These are phyloP conservation scores for Pyrrhia umbra DNA, from an alignment of 2,888 invertebrate genomes.

Conservation along the genomic window DNA sequence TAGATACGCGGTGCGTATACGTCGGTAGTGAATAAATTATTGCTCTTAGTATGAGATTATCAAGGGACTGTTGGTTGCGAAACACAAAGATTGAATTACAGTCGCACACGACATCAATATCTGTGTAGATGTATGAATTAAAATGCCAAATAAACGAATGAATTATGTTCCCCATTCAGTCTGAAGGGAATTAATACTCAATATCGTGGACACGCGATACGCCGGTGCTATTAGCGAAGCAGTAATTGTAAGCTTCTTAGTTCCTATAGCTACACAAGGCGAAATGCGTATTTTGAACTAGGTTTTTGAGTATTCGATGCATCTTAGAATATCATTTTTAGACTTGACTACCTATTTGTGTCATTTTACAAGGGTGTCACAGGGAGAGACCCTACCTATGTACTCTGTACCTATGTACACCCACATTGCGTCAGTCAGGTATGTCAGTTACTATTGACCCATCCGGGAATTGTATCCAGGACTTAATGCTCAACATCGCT, in stretches of 20 bases:
- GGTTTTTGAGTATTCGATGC: constrained; percentile 19
- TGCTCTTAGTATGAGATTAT: constrained; percentile 62
- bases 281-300: constrained; percentile 2
- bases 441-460: too few species aligned
- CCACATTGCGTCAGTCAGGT: too few species aligned
- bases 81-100: constrained; percentile 65
- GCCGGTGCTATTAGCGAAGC: constrained; percentile 38
- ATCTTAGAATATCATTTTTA: neutral
- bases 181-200: constrained; percentile 51
- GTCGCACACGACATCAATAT: constrained; percentile 55
- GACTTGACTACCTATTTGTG: too few species aligned
- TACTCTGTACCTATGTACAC: too few species aligned
- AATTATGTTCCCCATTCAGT: constrained; percentile 54
- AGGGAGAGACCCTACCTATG: too few species aligned
- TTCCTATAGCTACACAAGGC: constrained; percentile 4
- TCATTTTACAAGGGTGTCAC: too few species aligned
- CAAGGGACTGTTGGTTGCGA: constrained; percentile 60
- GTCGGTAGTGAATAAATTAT: constrained; percentile 64
- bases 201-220: constrained; percentile 52
- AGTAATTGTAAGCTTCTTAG: constrained; percentile 47
- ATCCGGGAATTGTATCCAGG: too few species aligned
- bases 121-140: constrained; percentile 56
- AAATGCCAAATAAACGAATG: constrained; percentile 59
- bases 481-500: too few species aligned
- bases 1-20: constrained; percentile 68